Evolutionary conservation across 2,113 vertebrate species (phyloP), one percentile per base, ranked within the genome.

Genomic region (Origma solitaria): DNA sequence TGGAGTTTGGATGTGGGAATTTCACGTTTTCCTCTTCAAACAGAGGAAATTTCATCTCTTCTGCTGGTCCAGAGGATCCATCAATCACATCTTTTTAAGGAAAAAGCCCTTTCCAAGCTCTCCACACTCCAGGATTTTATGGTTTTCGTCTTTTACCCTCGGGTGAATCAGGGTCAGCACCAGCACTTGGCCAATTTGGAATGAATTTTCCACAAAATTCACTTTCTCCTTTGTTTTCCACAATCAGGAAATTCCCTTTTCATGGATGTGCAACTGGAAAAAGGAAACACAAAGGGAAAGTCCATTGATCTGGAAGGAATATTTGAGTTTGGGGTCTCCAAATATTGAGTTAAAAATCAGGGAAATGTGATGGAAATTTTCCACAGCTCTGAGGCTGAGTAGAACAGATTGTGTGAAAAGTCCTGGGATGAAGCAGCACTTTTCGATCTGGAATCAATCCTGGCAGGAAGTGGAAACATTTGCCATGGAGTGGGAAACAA

Each of bases 391-490:
- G 33, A 21, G 66, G 50, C 75, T 60, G 85, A 38, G 54, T 15
- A 4, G 56, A 93, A 64, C 86, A 80, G 90, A 75, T 81, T 83
- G 92, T 56, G 71, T 42, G 68, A 51, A 76, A 91, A 70, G 61
- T 47, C 21, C 42, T 13, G 72, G 72, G 88, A 73, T 73, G 86
- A 83, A 84, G 40, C 87, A 90, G 58, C 28, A 5, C n/a, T 91
- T 84, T 82, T 90, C 11, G 53, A 94, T 96, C 97, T 97, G 97
- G 96, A 97, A 96, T 92, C 97, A 97, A 97, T 97, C 86, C 82
- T 1, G 31, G 86, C 95, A 96, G 90, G 95, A 96, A 97, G 87
- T 69, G 86, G 94, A 95, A 96, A 92, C 89, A 86, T 95, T 96
- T 86, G 87, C 80, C 51, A 38, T 51, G 87, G 94, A 88, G 91